Evolutionary conservation across 2,888 invertebrate species (phyloP).

Genomic region (Hypsopygia costalis): DNA sequence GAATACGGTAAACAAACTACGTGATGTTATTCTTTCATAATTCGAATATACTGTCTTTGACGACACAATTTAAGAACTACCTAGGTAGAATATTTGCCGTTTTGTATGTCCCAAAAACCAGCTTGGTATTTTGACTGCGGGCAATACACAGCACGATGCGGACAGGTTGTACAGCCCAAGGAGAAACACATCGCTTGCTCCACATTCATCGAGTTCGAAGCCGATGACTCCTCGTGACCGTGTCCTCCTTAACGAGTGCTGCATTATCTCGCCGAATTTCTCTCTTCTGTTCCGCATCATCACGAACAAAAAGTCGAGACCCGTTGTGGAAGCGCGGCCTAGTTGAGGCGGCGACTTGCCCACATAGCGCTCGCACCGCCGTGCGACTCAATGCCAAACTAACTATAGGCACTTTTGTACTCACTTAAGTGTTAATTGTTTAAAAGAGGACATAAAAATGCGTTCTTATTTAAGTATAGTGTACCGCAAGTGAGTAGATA

Average conservation of each 20-base stretch:
- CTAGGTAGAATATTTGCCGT: background rate
- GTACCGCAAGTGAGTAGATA: slow-evolving; percentile 16
- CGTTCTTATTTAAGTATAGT: slow-evolving; percentile 23
- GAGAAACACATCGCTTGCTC: slow-evolving; percentile 68
- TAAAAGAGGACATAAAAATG: slow-evolving; percentile 37
- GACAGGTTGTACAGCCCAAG: slow-evolving; percentile 59
- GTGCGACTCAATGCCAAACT: slow-evolving; percentile 30
- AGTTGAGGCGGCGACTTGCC: slow-evolving; percentile 50
- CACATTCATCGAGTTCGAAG: slow-evolving; percentile 67
- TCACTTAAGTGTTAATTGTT: slow-evolving; percentile 42
- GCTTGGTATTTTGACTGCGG: slow-evolving; percentile 42
- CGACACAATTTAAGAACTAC: background rate
- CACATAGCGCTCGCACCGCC: slow-evolving; percentile 29
- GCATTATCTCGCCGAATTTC: slow-evolving; percentile 76
- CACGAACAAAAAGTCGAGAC: slow-evolving; percentile 74
- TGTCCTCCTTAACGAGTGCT: slow-evolving; percentile 71
- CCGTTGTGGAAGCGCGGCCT: slow-evolving; percentile 72
- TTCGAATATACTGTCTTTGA: background rate
- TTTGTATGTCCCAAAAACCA: slow-evolving; percentile 27
- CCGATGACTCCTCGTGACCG: slow-evolving; percentile 77
- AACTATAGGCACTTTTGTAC: slow-evolving; percentile 35
- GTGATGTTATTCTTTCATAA: slow-evolving; percentile 14
- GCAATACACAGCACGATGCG: slow-evolving; percentile 37
- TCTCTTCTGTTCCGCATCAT: slow-evolving; percentile 76
- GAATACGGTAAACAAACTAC: slow-evolving; percentile 6